Conservation (phyloP, 2,113 vertebrate genomes). For the Kryptolebias marmoratus region DNA sequence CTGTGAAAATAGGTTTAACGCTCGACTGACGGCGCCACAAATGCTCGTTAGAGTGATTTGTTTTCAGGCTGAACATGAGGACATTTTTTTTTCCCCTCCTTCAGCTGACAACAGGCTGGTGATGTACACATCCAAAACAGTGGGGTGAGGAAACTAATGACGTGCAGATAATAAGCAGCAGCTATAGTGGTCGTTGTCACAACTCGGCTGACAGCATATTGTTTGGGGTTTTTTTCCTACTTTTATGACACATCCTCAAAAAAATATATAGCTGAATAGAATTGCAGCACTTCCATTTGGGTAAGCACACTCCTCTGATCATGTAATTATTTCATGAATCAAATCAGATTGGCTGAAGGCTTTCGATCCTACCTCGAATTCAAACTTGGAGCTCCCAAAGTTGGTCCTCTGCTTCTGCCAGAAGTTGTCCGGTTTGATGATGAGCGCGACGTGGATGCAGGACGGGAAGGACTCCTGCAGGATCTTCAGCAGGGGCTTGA, state of each 20-base stretch:
- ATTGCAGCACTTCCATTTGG: neutral
- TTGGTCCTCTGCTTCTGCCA: conserved; percentile 99
- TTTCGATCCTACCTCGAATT: conserved; percentile 90
- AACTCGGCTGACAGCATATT: conserved; percentile 32
- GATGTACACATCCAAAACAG: conserved; percentile 20
- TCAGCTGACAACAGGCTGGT: conserved; percentile 32
- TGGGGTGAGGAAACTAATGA: conserved; percentile 33
- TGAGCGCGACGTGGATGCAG: conserved; percentile 99
- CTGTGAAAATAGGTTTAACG: conserved; percentile 24
- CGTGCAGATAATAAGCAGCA: conserved; percentile 42
- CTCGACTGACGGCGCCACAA: conserved; percentile 18
- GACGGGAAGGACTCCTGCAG: conserved; percentile 97
- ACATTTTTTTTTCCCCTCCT: neutral
- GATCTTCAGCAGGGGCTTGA: conserved; percentile 98
- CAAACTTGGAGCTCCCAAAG: conserved; percentile 99
- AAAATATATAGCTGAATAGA: neutral
- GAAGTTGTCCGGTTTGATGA: conserved; percentile 99
- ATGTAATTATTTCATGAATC: neutral
- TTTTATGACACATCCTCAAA: neutral
- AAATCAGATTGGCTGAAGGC: neutral
- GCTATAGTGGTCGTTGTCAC: conserved; percentile 11
- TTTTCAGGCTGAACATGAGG: conserved; percentile 14
- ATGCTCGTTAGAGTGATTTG: conserved; percentile 9
- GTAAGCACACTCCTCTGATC: neutral
- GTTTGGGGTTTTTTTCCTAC: neutral